Evolutionary conservation across 2,888 invertebrate species (phyloP), one percentile per base, ranked within the genome.

Genomic region (Oscheius sp.): DNA sequence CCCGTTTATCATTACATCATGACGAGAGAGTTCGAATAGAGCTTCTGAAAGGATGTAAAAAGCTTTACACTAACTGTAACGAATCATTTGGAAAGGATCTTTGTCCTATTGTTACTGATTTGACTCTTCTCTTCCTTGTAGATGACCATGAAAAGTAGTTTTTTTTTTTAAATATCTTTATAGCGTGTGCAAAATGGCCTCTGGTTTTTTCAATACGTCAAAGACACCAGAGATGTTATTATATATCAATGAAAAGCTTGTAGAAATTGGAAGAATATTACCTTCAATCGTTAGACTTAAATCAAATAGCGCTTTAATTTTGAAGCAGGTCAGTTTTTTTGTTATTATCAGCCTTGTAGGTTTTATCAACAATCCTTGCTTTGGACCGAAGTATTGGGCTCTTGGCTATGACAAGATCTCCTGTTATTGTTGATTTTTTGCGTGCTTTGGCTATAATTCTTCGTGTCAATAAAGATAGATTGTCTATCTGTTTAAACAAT

Each of bases 391-490:
- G 50, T 2, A 22, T 38, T n/a, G 8, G 1, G 2, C 2, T n/a
- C 24, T 24, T 65, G 54, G 20, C 56, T 20, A 17, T 30, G 8
- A 33, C 65, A 4, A 54, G 38, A 17, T 44, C 51, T 26, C 51
- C 54, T 6, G 12, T 49, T 9, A 5, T 56, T 17, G 44, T 65
- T 26, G 14, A 20, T 30, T 28, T 51, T 4, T 5, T 65, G 9
- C 51, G 54, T 2, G 4, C 54, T 5, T 38, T 65, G 44, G 56
- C 54, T 12, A 30, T 44, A 17, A 28, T 54, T 26, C n/a, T 65
- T n/a, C 38, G 65, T 1, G 14, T 65, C 2, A 38, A 65, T 22
- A 4, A 30, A 14, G 44, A 28, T 4, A 28, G 56, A 5, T 2
- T 65, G n/a, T 28, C 3, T 17, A 8, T 41, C 17, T 54, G 44